Percentiles rank a stretch among this genome's conserved stretches.
Conservation (phyloP, 35 echinoderm and acorn worm genomes). For the Lytechinus variegatus region DNA sequence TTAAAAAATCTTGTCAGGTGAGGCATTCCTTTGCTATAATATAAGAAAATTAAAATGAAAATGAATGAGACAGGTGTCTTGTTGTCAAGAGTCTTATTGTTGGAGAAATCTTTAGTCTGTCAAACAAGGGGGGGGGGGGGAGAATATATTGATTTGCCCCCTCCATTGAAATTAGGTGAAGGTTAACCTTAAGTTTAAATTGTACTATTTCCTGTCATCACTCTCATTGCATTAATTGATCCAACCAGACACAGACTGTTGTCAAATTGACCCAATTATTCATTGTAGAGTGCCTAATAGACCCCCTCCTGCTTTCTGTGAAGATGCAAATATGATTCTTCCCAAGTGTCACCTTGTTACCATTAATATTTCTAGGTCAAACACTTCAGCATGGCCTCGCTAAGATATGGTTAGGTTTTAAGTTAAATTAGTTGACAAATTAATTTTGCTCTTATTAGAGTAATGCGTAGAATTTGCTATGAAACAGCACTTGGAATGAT, state of each 20-base stretch:
- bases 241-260: background rate
- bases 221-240: background rate
- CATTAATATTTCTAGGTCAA: background rate
- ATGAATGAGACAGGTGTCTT: too few relatives aligned
- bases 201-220: background rate
- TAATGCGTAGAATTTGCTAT: too few relatives aligned
- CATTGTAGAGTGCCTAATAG: background rate
- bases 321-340: background rate
- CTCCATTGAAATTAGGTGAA: background rate
- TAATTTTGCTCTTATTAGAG: too few relatives aligned
- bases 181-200: background rate
- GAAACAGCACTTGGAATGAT: too few relatives aligned
- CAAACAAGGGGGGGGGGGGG: too few relatives aligned
- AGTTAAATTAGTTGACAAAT: too few relatives aligned
- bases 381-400: background rate
- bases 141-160: too few relatives aligned
- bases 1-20: background rate
- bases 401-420: too few relatives aligned
- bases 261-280: slow-evolving; percentile 3
- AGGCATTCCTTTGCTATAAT: background rate
- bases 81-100: too few relatives aligned
- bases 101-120: too few relatives aligned
- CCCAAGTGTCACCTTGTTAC: background rate
- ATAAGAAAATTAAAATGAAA: too few relatives aligned
- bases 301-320: background rate